These are phyloP conservation scores for Ctenochaetus hawaiiensis DNA, from an alignment of 2,797 vertebrate genomes.

Conservation along the genomic window DNA sequence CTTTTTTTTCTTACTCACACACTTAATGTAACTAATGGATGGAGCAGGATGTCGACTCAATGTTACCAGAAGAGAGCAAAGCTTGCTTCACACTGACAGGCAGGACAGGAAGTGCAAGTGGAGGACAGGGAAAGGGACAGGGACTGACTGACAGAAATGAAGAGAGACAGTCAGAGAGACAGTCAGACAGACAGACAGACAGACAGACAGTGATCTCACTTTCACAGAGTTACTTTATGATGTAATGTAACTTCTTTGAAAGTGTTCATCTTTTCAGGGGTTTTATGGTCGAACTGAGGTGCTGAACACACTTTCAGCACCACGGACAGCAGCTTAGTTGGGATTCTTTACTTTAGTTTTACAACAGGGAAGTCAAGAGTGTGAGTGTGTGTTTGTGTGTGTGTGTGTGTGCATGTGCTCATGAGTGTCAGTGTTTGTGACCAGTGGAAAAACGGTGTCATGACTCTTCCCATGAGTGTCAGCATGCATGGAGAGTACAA, in stretches of 20 bases:
- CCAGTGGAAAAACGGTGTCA: slow-evolving; percentile 74
- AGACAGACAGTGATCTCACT: not conserved
- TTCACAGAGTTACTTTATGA: not conserved
- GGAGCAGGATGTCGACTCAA: slow-evolving; percentile 48
- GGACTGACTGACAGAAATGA: slow-evolving; percentile 11
- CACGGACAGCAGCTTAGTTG: slow-evolving; percentile 19
- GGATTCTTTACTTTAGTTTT: not conserved
- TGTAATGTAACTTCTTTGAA: not conserved
- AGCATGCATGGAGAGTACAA: slow-evolving; percentile 75
- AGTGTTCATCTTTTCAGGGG: no score
- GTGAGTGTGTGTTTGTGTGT: not conserved
- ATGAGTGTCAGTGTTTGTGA: slow-evolving; percentile 42
- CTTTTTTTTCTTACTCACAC: slow-evolving; percentile 1
- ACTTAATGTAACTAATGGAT: slow-evolving; percentile 29
- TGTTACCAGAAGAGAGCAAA: slow-evolving; percentile 34
- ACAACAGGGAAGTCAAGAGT: not conserved
- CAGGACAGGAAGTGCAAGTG: slow-evolving; percentile 25
- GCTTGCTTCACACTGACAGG: slow-evolving; percentile 59
- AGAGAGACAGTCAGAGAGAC: slow-evolving; percentile 13
- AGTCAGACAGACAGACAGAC: not conserved
- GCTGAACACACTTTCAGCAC: slow-evolving; percentile 39
- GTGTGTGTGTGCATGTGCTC: slow-evolving; percentile 1
- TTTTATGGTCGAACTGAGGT: slow-evolving; percentile 21
- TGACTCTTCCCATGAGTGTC: slow-evolving; percentile 70
- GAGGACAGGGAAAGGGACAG: slow-evolving; percentile 25